These are phyloP conservation scores for Gymnopithys bicolor DNA, from an alignment of 2,797 vertebrate genomes.

Conservation along the genomic window DNA sequence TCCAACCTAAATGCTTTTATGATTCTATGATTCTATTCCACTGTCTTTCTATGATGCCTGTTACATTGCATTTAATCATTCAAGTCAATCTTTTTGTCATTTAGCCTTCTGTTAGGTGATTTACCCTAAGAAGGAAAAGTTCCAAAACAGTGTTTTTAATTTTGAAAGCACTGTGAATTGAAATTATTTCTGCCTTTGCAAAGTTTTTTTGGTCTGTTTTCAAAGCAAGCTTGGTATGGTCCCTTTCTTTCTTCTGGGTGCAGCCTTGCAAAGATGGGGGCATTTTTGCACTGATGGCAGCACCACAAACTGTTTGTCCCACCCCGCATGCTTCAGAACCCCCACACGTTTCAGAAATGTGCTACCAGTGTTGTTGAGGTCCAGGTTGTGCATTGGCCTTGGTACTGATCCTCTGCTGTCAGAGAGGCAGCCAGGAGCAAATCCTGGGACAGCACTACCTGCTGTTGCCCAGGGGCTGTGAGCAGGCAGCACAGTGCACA, in stretches of 20 bases:
- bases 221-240: neutral
- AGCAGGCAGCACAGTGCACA: neutral
- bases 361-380: neutral
- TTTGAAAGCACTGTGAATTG: neutral
- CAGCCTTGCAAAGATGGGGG: neutral
- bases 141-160: neutral
- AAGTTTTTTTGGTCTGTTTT: neutral
- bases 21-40: neutral
- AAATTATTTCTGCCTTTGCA: neutral
- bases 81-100: neutral
- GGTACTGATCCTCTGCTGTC: neutral
- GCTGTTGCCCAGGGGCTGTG: neutral
- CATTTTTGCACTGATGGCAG: neutral
- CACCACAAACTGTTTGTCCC: neutral
- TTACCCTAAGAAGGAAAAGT: neutral
- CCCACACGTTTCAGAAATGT: neutral
- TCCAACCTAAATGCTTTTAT: neutral
- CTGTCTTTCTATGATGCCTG: fast-evolving
- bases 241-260: neutral
- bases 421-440: neutral
- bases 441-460: fast-evolving
- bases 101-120: neutral
- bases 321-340: neutral
- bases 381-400: neutral
- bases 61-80: neutral